These are phyloP conservation scores for Leucosticte australis DNA, from an alignment of 2,113 vertebrate species.

Conservation along the genomic window DNA sequence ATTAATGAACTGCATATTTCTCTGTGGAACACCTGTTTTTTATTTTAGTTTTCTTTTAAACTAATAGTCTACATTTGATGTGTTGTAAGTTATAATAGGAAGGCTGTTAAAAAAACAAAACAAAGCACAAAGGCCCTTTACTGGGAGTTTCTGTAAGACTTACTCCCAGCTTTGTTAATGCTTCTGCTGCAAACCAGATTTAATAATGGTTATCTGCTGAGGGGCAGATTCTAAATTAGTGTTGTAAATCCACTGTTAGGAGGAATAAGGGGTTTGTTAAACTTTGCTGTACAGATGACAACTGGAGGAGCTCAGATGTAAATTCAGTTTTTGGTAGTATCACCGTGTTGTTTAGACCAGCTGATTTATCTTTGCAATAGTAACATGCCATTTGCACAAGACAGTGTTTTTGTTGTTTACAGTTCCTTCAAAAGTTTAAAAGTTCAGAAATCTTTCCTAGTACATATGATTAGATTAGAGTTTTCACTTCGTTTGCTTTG, in stretches of 20 bases:
- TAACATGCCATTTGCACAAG: background rate
- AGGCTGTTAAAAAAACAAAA: background rate
- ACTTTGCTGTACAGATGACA: conserved; percentile 77
- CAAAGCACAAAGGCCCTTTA: background rate
- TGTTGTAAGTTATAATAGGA: background rate
- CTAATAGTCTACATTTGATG: background rate
- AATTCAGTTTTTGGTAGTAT: conserved; percentile 63
- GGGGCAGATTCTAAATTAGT: conserved; percentile 33
- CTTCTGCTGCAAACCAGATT: background rate
- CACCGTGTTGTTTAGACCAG: conserved; percentile 59
- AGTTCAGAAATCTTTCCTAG: background rate
- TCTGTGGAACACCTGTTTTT: background rate
- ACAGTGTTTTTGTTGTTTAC: background rate
- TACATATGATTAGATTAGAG: background rate
- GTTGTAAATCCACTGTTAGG: conserved; percentile 17
- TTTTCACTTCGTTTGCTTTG: background rate
- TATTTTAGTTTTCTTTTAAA: background rate
- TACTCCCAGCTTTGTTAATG: background rate
- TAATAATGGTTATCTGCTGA: background rate
- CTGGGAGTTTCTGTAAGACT: background rate
- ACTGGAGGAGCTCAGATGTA: conserved; percentile 42
- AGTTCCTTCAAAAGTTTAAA: background rate
- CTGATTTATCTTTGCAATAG: conserved; percentile 46
- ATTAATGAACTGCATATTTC: background rate
- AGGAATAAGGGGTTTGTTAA: conserved; percentile 70